Base-by-base conservation (phyloP, 2,888 invertebrate genomes). In the Eupithecia dodoneata region DNA sequence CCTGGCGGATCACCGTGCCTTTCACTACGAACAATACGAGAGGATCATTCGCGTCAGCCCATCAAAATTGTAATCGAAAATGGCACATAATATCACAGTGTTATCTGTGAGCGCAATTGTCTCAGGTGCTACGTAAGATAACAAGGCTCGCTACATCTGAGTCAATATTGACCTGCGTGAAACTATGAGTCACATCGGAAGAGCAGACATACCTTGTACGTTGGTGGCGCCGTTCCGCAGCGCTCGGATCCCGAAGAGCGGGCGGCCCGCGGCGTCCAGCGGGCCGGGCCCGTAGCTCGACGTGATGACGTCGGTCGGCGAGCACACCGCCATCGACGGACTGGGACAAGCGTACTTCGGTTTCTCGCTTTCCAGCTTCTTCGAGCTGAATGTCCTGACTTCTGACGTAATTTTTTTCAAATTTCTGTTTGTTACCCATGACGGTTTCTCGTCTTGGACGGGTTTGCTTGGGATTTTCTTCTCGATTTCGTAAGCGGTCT, bases 221-320 rank as follows among this genome's bases (percentile, higher is more conserved):
- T 96, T 96, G 84, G 96, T 95, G 86, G 96, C 95, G 77, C 96
- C 96, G 85, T 96, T 96, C 83, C 93, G 90, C 78, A 98, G 94
- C 76, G 98, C 98, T 87, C 96, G 96, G 83, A 98, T 96, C 75
- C 98, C 98, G 91, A 98, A 98, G 76, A 98, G 94, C 42, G 98
- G 98, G 76, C 96, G 95, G 13, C 98, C 98, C 83, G 97, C 96
- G 81, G 97, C 97, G 87, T 98, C 98, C 3, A 97, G 96, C 45
- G 98, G 98, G 0, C 98, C 98, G 2, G 97, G 97, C 2, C 98
- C 98, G 89, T 98, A 98, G 88, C 97, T 97, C 2, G 97, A 97
- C 4, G 97, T 97, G 77, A 98, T 97, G 47, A 96, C 96, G 87
- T 97, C 97, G 0, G 95, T 95, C 0, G 96, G 94, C 85, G 95